Percentiles rank a stretch among this genome's conserved stretches.
These are phyloP conservation scores for Cyclura pinguis DNA, from an alignment of 2,797 vertebrate species.

Conservation along the genomic window DNA sequence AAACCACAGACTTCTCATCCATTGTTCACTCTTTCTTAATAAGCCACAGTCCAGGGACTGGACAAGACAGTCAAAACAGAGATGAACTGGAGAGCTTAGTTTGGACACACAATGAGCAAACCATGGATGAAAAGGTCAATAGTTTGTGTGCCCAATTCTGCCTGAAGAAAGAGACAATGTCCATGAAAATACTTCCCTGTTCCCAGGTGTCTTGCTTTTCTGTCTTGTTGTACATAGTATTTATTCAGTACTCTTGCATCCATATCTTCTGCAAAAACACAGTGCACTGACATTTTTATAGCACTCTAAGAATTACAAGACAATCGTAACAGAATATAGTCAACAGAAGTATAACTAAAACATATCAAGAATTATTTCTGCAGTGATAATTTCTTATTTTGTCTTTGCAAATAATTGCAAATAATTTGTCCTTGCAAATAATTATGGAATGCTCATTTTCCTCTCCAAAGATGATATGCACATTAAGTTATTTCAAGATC, in stretches of 20 bases:
- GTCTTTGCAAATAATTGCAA: neutral
- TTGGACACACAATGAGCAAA: neutral
- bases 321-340: neutral
- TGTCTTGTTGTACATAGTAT: neutral
- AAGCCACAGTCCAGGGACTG: neutral
- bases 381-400: neutral
- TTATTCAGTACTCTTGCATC: neutral
- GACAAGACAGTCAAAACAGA: neutral
- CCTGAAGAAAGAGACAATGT: neutral
- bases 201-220: neutral
- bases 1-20: neutral
- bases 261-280: neutral
- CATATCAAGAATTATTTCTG: neutral
- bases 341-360: neutral
- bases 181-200: neutral
- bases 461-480: neutral
- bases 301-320: neutral
- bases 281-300: neutral
- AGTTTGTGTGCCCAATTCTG: neutral
- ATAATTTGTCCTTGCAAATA: neutral
- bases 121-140: neutral
- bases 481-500: neutral
- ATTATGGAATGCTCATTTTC: neutral
- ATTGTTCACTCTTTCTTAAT: neutral
- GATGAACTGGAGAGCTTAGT: neutral